Conservation (phyloP, 1,140 invertebrate genomes). For the Zeugodacus cucurbitae region DNA sequence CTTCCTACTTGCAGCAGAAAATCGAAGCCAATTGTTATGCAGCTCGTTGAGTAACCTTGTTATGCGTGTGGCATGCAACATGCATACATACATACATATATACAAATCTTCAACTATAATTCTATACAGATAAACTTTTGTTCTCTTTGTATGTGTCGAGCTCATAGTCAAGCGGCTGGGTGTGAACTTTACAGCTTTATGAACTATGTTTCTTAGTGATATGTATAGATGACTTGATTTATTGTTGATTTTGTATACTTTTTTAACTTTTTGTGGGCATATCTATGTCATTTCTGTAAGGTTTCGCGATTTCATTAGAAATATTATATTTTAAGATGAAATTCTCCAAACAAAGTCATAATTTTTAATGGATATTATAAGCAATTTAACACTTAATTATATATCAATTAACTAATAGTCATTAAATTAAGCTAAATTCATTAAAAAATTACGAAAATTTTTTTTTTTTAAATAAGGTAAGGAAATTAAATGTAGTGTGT, state of each 20-base stretch:
- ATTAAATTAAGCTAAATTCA: too few species aligned
- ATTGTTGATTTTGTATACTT: not conserved
- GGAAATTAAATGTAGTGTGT: too few species aligned
- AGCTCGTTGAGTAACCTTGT: not conserved
- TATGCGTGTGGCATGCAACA: not conserved
- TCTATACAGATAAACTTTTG: not conserved
- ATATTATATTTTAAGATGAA: too few species aligned
- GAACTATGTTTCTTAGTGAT: not conserved
- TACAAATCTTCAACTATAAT: not conserved
- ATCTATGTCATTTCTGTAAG: not conserved
- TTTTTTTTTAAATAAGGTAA: too few species aligned
- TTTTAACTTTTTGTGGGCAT: not conserved
- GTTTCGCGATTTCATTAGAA: not conserved
- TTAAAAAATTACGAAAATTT: too few species aligned
- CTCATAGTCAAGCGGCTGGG: not conserved
- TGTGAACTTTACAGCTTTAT: not conserved
- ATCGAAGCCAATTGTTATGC: constrained; percentile 24
- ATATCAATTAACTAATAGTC: too few species aligned
- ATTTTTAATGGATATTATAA: too few species aligned
- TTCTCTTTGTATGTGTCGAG: not conserved
- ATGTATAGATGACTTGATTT: not conserved
- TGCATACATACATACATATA: not conserved
- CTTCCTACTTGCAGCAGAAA: not conserved
- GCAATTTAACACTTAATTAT: too few species aligned
- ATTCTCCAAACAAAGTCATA: too few species aligned